phyloP scores from a whole-genome alignment of 2,888 invertebrate species.

The Beris morrisii region DNA sequence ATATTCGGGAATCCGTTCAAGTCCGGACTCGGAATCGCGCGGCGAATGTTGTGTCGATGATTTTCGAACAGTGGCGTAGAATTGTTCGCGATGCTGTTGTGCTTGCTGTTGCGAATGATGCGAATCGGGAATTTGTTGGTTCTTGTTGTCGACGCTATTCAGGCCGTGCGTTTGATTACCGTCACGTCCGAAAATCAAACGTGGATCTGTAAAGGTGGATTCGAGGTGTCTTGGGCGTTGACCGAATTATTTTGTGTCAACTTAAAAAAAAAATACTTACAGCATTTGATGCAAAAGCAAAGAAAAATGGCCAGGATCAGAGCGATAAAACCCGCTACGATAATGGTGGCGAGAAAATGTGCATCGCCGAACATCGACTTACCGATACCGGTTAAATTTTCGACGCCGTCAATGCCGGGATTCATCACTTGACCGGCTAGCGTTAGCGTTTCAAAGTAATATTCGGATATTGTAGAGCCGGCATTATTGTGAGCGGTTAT shows the following conservation, averaged over 20 bases:
- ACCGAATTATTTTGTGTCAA: background rate
- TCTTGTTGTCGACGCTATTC: constrained; percentile 42
- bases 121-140: constrained; percentile 37
- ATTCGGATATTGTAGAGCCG: constrained; percentile 63
- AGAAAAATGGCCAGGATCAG: constrained; percentile 60
- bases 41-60: constrained; percentile 56
- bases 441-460: constrained; percentile 62
- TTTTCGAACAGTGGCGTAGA: constrained; percentile 60
- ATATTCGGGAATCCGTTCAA: constrained; percentile 63
- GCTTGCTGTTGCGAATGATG: constrained; percentile 41
- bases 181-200: constrained; percentile 47
- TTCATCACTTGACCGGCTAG: constrained; percentile 55
- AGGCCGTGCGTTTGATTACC: constrained; percentile 46
- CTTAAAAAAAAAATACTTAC: constrained; percentile 51
- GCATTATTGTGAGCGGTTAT: constrained; percentile 67
- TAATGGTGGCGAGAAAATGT: constrained; percentile 51
- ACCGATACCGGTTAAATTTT: constrained; percentile 43
- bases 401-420: constrained; percentile 7
- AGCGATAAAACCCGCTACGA: constrained; percentile 57
- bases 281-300: constrained; percentile 60
- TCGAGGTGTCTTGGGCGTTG: too few relatives aligned
- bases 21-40: constrained; percentile 52
- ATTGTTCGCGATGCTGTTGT: constrained; percentile 58
- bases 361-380: constrained; percentile 49
- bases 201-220: constrained; percentile 47